Evolutionary conservation across 2,888 invertebrate genomes (phyloP).

Genomic region (Drosophila flavopinicola): DNA sequence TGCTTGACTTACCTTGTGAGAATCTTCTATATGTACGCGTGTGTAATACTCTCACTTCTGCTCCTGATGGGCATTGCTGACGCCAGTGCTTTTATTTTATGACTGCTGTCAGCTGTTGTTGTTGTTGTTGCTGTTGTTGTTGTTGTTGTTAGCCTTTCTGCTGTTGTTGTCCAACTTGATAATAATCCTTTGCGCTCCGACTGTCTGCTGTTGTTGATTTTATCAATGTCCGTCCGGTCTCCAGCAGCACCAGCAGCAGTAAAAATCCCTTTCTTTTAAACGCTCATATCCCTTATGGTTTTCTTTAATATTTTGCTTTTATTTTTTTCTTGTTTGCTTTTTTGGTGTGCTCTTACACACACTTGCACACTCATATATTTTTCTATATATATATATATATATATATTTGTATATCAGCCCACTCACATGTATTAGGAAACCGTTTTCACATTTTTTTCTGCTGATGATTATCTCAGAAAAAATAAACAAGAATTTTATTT

Average conservation of each 20-base stretch:
- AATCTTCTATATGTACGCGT: slow-evolving; percentile 21
- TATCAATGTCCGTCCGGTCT: slow-evolving; percentile 20
- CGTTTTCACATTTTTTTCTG: slow-evolving; percentile 30
- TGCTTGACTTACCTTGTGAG: slow-evolving; percentile 63
- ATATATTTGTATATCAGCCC: no score
- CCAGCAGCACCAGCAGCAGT: slow-evolving; percentile 20
- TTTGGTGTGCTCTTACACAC: slow-evolving; percentile 12
- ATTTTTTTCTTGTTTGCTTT: slow-evolving; percentile 8
- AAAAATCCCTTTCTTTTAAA: slow-evolving; percentile 44
- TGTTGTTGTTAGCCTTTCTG: slow-evolving; percentile 39
- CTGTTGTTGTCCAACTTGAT: slow-evolving; percentile 29
- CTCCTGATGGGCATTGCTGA: slow-evolving; percentile 39
- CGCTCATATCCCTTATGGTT: slow-evolving; percentile 38
- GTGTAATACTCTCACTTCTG: slow-evolving; percentile 19
- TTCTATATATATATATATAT: no score
- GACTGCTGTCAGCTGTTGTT: slow-evolving; percentile 25
- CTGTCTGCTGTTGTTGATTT: slow-evolving; percentile 36
- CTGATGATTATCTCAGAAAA: background rate
- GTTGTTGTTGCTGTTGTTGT: slow-evolving; percentile 15
- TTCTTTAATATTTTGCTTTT: slow-evolving; percentile 15
- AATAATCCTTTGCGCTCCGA: slow-evolving; percentile 52
- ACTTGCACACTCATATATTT: slow-evolving; percentile 20
- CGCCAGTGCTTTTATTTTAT: slow-evolving; percentile 40
- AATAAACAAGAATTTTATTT: slow-evolving; percentile 3
- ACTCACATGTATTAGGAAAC: slow-evolving; percentile 36